phyloP scores from a whole-genome alignment of 2,888 invertebrate genomes.

The Caenorhabditis sp. region DNA sequence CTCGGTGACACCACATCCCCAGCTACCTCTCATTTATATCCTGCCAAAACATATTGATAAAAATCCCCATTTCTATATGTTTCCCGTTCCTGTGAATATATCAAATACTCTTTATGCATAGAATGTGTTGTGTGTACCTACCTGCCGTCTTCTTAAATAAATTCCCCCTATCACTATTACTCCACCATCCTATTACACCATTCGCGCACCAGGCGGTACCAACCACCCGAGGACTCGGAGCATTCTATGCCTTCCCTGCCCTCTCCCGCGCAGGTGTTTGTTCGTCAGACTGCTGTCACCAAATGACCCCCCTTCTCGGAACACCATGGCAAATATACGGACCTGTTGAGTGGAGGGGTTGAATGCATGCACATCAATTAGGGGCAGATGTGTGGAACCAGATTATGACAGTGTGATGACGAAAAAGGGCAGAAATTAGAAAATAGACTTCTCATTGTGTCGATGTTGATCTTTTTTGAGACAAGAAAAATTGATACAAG shows the following conservation, averaged over 20 bases:
- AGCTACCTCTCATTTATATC: constrained; percentile 48
- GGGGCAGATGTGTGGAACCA: constrained; percentile 46
- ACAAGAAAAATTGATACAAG: background rate
- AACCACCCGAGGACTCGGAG: constrained; percentile 43
- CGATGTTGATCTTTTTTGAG: background rate
- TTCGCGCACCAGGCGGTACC: constrained; percentile 53
- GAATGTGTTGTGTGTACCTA: constrained; percentile 3
- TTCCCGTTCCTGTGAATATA: constrained; percentile 19
- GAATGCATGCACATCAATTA: constrained; percentile 52
- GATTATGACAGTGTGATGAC: constrained; percentile 33
- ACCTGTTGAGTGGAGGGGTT: constrained; percentile 54
- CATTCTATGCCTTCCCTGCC: background rate
- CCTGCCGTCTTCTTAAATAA: constrained; percentile 26
- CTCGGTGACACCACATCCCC: background rate
- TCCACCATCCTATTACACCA: constrained; percentile 33
- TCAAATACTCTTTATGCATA: constrained; percentile 27
- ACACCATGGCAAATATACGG: constrained; percentile 22
- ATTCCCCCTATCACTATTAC: constrained; percentile 40
- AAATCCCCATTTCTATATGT: constrained; percentile 6
- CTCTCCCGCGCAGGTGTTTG: constrained; percentile 50
- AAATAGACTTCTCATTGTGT: background rate
- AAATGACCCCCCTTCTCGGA: constrained; percentile 20
- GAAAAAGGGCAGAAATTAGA: constrained; percentile 2
- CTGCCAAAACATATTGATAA: constrained; percentile 28
- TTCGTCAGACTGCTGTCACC: constrained; percentile 47